Conservation (phyloP, 1,140 invertebrate genomes). For the Tetraneura akinire region DNA sequence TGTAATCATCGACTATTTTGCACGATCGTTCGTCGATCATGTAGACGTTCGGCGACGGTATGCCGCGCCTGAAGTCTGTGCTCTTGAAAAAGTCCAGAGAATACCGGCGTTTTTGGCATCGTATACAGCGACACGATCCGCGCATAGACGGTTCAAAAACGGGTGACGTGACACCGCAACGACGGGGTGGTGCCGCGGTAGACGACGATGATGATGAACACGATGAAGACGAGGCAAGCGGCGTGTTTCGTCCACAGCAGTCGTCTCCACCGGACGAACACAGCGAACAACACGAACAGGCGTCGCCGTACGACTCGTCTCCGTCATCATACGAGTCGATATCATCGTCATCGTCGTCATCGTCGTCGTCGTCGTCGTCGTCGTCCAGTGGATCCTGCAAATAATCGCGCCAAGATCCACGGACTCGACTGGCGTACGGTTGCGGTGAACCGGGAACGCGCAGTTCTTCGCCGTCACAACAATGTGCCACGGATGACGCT, state of each 20-base stretch:
- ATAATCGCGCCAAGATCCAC: slow-evolving; percentile 53
- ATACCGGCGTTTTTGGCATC: slow-evolving; percentile 38
- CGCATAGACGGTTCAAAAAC: slow-evolving; percentile 47
- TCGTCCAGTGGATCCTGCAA: slow-evolving; percentile 24
- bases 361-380: not conserved
- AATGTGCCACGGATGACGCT: not conserved
- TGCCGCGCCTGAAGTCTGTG: slow-evolving; percentile 29
- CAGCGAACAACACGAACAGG: slow-evolving; percentile 59
- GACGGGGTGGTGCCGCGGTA: slow-evolving; percentile 56
- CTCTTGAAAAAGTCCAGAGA: slow-evolving; percentile 36
- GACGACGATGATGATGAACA: not conserved
- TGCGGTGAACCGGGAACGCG: slow-evolving; percentile 53
- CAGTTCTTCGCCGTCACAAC: slow-evolving; percentile 25
- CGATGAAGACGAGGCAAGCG: not conserved
- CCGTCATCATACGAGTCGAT: slow-evolving; percentile 55
- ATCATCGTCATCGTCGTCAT: not conserved
- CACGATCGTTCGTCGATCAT: slow-evolving; percentile 49
- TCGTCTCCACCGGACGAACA: slow-evolving; percentile 11
- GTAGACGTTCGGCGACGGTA: slow-evolving; percentile 54
- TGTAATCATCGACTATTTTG: slow-evolving; percentile 26
- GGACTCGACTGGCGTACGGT: slow-evolving; percentile 45
- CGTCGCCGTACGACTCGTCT: slow-evolving; percentile 58
- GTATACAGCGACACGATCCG: slow-evolving; percentile 14
- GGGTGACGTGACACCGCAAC: slow-evolving; percentile 56
- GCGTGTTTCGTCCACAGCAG: slow-evolving; percentile 54